Evolutionary conservation across 2,888 invertebrate genomes (phyloP).

Genomic region (Rhodophaea formosa): DNA sequence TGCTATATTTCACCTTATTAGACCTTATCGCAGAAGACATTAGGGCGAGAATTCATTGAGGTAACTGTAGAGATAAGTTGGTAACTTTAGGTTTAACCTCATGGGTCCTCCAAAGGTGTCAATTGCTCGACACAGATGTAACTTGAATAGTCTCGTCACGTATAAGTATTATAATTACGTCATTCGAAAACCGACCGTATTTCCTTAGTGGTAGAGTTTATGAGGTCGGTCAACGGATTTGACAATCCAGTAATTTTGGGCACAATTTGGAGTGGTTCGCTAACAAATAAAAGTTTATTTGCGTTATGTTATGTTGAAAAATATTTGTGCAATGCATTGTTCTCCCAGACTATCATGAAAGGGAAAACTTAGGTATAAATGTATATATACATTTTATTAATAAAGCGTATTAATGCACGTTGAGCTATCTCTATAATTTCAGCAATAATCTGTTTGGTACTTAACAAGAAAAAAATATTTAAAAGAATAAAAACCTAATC

Average conservation of each 20-base stretch:
- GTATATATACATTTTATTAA: too few species aligned
- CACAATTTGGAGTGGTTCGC: constrained; percentile 3
- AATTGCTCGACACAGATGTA: constrained; percentile 50
- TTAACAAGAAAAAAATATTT: too few species aligned
- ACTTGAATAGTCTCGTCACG: constrained; percentile 10
- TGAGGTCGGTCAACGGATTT: not conserved
- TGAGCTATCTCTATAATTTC: too few species aligned
- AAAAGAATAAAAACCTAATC: too few species aligned
- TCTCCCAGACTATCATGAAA: too few species aligned
- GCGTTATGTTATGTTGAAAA: not conserved
- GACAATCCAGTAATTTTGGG: constrained; percentile 10
- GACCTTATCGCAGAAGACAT: not conserved
- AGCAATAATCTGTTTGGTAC: too few species aligned
- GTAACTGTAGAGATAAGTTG: not conserved
- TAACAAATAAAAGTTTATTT: constrained; percentile 9
- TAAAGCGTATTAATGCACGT: too few species aligned
- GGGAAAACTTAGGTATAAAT: too few species aligned
- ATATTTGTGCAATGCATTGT: not conserved
- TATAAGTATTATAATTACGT: constrained; percentile 10
- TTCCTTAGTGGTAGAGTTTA: not conserved
- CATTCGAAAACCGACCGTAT: constrained; percentile 1
- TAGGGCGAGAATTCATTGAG: not conserved
- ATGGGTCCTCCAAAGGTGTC: constrained; percentile 50
- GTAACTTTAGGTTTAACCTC: constrained; percentile 32
- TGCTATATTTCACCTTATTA: not conserved